Conservation (phyloP, 37 sponge, comb jelly and placozoan species). For the Oscarella lobularis region DNA sequence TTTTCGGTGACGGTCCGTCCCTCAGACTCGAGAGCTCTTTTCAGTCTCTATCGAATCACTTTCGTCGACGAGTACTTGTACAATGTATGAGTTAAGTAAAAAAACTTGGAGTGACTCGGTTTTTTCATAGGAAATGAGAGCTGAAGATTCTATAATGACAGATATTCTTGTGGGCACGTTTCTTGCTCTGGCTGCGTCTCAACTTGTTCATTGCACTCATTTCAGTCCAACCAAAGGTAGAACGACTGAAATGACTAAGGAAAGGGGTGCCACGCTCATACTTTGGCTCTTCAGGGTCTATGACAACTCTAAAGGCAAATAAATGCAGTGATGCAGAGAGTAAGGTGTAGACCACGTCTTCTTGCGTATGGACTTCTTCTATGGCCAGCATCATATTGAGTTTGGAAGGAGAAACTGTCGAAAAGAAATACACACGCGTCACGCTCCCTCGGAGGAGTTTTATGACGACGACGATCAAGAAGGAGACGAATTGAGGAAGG, state of each 20-base stretch:
- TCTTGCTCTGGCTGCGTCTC: slow-evolving; percentile 22
- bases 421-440: not conserved
- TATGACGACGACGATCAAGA: slow-evolving; percentile 3
- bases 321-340: slow-evolving; percentile 27
- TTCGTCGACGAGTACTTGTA: slow-evolving; percentile 38
- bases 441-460: not conserved
- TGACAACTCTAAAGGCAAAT: slow-evolving; percentile 44
- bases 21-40: not conserved
- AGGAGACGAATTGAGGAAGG: slow-evolving; percentile 4
- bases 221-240: slow-evolving; percentile 33
- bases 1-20: slow-evolving; percentile 20
- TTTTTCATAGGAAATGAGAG: slow-evolving; percentile 9
- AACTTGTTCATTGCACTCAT: slow-evolving; percentile 40
- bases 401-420: not conserved
- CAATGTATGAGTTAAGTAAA: slow-evolving; percentile 1
- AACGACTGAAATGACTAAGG: no score
- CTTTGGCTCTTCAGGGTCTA: slow-evolving; percentile 38
- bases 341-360: no score
- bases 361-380: no score
- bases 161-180: slow-evolving; percentile 17
- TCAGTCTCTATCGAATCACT: slow-evolving; percentile 35
- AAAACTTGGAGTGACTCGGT: not conserved
- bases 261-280: no score
- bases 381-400: not conserved
- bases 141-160: slow-evolving; percentile 25